Evolutionary conservation across 2,888 invertebrate genomes (phyloP).

Genomic region (Drosophila colorata): DNA sequence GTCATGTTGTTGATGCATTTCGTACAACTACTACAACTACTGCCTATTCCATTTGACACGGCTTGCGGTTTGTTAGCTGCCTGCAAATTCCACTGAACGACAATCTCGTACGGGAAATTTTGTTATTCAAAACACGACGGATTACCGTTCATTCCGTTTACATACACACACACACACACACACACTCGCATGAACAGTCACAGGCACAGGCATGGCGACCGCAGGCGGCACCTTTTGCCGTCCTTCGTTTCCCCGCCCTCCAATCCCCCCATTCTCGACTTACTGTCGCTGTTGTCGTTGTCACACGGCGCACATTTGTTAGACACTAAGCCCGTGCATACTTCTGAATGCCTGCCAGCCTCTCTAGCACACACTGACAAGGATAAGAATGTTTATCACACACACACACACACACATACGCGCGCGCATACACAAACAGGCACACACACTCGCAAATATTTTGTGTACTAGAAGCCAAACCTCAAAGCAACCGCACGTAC

Average conservation of each 20-base stretch:
- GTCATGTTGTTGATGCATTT: slow-evolving; percentile 55
- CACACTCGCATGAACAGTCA: slow-evolving; percentile 10
- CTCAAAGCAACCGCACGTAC: slow-evolving; percentile 79
- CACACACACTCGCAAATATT: slow-evolving; percentile 16
- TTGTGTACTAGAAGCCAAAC: slow-evolving; percentile 55
- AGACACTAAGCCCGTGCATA: slow-evolving; percentile 74
- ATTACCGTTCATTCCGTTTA: slow-evolving; percentile 83
- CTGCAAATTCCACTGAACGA: slow-evolving; percentile 68
- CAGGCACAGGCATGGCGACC: slow-evolving; percentile 39
- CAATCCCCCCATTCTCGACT: not conserved
- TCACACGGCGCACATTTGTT: slow-evolving; percentile 79
- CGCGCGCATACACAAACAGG: slow-evolving; percentile 23
- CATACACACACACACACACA: slow-evolving; percentile 46
- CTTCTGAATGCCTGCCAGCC: slow-evolving; percentile 51
- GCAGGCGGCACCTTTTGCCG: slow-evolving; percentile 67
- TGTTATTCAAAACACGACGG: slow-evolving; percentile 82
- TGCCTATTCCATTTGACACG: slow-evolving; percentile 73
- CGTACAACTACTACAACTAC: slow-evolving; percentile 57
- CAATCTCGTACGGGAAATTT: slow-evolving; percentile 74
- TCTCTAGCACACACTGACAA: slow-evolving; percentile 44
- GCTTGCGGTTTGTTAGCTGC: slow-evolving; percentile 81
- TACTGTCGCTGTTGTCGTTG: slow-evolving; percentile 56
- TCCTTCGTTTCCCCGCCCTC: not conserved
- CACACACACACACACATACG: slow-evolving; percentile 44
- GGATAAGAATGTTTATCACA: slow-evolving; percentile 82